Evolutionary conservation across 2,888 invertebrate genomes (phyloP).

Genomic region (Leucophenga maculata): DNA sequence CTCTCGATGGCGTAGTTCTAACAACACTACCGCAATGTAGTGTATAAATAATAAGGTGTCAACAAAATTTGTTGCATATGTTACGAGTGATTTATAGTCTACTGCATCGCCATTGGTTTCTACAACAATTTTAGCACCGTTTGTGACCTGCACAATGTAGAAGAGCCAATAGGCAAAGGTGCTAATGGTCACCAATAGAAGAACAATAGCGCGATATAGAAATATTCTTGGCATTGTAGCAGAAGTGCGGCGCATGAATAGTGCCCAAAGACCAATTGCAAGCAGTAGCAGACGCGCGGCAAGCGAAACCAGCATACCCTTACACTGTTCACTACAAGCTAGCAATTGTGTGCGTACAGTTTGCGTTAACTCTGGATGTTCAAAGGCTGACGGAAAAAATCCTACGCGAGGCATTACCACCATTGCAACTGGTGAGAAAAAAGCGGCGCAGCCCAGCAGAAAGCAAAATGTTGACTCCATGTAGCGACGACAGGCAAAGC

Average conservation of each 20-base stretch:
- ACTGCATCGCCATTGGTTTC: constrained; percentile 83
- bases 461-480: constrained; percentile 86
- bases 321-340: constrained; percentile 94
- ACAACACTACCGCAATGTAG: constrained; percentile 91
- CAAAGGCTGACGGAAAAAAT: constrained; percentile 83
- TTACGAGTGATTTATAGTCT: constrained; percentile 90
- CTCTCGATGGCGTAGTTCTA: constrained; percentile 93
- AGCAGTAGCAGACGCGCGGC: constrained; percentile 92
- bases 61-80: constrained; percentile 92
- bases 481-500: constrained; percentile 86
- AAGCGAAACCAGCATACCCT: constrained; percentile 91
- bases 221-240: constrained; percentile 94
- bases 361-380: constrained; percentile 79
- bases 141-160: constrained; percentile 90
- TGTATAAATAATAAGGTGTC: constrained; percentile 96
- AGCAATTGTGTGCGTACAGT: constrained; percentile 80
- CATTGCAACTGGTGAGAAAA: constrained; percentile 95
- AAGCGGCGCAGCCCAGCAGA: constrained; percentile 85
- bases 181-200: constrained; percentile 90
- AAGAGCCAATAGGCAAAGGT: constrained; percentile 98
- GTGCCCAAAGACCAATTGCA: constrained; percentile 92
- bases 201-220: constrained; percentile 90
- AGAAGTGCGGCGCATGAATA: constrained; percentile 87
- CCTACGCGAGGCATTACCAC: constrained; percentile 93
- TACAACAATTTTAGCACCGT: constrained; percentile 84